Evolutionary conservation across 2,797 vertebrate genomes (phyloP), one percentile per base, ranked within the genome.

Genomic region (Danionella dracula): DNA sequence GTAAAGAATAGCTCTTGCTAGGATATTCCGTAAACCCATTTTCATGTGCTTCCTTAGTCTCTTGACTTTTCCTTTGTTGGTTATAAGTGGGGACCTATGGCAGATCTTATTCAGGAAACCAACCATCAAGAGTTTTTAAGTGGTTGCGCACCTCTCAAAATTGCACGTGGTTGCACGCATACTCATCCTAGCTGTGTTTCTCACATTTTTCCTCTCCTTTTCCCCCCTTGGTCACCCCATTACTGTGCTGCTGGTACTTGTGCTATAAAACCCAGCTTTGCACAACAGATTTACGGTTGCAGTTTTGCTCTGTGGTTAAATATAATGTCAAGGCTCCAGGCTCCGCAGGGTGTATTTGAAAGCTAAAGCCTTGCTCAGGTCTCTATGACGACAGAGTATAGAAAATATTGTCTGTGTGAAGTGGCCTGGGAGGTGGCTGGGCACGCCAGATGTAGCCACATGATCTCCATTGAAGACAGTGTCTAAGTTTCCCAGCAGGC

Each of bases 231-330:
- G n/a, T 44, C 74, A 71, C 69, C 56, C 48, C 34, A 1, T 58
- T 21, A 7, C 61, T 64, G 53, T 50, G 60, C 55, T 56, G 66
- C 8, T 10, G 4, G 57, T 38, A 57, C 68, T 12, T 23, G 29
- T 16, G 29, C 74, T 77, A 65, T 82, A 79, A 82, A 78, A 78
- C 70, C 60, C 73, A 72, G 45, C 75, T 72, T 70, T 67, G 70
- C 77, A 75, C 71, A 75, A 83, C 79, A 73, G 76, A 85, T 84
- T 83, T 86, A 78, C 66, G 76, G 76, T 77, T 76, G 72, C 73
- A 76, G 74, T 73, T 74, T 54, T 76, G 71, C 77, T 79, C 80
- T 82, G 80, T 21, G 80, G 82, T 81, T 62, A 55, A 63, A 76
- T 69, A 61, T 81, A 81, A 85, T 82, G 82, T 79, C 80, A 80